These are phyloP conservation scores for Bujurquina vittata DNA, from an alignment of 2,113 vertebrate species.

Conservation along the genomic window DNA sequence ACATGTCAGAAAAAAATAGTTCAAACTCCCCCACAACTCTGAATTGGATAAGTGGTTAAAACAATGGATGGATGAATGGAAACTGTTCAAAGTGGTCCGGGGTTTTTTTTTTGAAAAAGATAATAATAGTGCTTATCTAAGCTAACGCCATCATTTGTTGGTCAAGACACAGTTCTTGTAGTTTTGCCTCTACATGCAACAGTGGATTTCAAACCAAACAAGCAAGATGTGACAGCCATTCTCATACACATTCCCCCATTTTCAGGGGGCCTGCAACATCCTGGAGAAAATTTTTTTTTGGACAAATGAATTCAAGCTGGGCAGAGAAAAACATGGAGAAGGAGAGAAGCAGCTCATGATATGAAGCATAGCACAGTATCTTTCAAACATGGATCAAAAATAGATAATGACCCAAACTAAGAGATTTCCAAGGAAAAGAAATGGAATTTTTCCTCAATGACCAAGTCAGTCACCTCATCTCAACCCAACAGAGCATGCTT, in stretches of 20 bases:
- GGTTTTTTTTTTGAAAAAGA: background rate
- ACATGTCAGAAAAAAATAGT: background rate
- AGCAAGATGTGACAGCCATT: background rate
- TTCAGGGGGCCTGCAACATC: background rate
- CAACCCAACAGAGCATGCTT: background rate
- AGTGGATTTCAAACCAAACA: background rate
- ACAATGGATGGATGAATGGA: conserved; percentile 3
- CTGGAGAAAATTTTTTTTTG: background rate
- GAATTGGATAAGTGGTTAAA: background rate
- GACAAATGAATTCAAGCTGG: background rate
- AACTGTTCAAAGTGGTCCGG: background rate
- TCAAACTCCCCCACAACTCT: background rate
- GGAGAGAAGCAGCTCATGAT: background rate
- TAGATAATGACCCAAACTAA: background rate
- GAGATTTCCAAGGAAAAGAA: no score
- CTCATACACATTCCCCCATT: background rate
- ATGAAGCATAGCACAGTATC: background rate
- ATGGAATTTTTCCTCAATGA: no score
- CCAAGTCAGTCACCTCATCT: background rate
- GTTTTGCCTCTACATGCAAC: background rate
- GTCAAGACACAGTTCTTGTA: background rate
- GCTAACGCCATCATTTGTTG: background rate
- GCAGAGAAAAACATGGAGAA: background rate
- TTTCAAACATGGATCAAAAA: background rate
- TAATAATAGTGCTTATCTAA: background rate